A percentile compares a stretch with the other conserved stretches of the same genome.
Conservation (phyloP, 2,797 vertebrate species). For the Toxotes lorentzi region DNA sequence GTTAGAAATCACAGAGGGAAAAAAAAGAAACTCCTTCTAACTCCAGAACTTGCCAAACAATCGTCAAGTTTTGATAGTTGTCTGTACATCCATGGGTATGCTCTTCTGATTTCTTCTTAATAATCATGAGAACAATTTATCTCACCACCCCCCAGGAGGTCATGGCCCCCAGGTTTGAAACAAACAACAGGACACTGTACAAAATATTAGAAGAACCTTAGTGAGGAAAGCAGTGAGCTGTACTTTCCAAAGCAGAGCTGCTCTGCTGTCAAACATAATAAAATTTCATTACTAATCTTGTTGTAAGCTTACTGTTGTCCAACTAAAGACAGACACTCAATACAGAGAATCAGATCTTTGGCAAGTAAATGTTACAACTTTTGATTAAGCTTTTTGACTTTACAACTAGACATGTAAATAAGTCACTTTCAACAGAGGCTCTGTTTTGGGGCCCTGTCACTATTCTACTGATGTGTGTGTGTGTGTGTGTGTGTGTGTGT, state of each 20-base stretch:
- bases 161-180: neutral
- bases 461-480: neutral
- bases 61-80: neutral
- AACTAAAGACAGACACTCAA: neutral
- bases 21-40: neutral
- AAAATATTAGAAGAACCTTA: neutral
- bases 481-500: neutral
- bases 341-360: neutral
- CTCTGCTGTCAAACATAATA: slow-evolving; percentile 16
- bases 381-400: slow-evolving; percentile 30
- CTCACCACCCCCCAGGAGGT: neutral
- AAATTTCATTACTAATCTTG: neutral
- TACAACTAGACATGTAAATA: slow-evolving; percentile 28
- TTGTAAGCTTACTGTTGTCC: neutral
- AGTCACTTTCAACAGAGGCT: slow-evolving; percentile 6
- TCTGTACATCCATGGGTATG: neutral
- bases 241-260: neutral
- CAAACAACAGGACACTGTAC: neutral
- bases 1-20: neutral
- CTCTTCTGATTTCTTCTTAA: neutral
- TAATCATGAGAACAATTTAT: neutral
- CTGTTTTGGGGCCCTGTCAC: neutral
- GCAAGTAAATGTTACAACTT: neutral
- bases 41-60: neutral
- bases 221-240: neutral